A percentile compares a stretch with the other conserved stretches of the same genome.
These are phyloP conservation scores for Tetraneura akinire DNA, from an alignment of 1,140 invertebrate species.

Conservation along the genomic window DNA sequence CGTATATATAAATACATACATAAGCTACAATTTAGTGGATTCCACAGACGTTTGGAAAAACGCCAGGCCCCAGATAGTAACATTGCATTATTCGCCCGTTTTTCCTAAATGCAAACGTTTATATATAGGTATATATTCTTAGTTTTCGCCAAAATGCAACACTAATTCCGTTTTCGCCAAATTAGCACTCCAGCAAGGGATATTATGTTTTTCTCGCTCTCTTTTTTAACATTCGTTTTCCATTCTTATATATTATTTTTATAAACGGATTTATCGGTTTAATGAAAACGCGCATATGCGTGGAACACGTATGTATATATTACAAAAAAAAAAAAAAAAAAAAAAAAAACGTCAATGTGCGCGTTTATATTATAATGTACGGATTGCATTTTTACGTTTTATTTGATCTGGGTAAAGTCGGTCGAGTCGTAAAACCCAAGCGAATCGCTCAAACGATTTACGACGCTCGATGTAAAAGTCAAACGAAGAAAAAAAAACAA, in stretches of 20 bases:
- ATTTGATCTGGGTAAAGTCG: not conserved
- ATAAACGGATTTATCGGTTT: slow-evolving; percentile 15
- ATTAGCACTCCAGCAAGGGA: slow-evolving; percentile 37
- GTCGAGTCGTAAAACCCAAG: not conserved
- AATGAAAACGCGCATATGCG: slow-evolving; percentile 6
- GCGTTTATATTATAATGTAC: not conserved
- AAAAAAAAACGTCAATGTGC: not conserved
- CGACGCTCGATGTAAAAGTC: not conserved
- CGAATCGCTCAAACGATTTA: not conserved
- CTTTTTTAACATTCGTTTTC: too few species aligned
- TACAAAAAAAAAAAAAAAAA: too few species aligned
- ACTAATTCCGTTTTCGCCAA: slow-evolving; percentile 46
- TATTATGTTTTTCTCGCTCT: slow-evolving; percentile 22
- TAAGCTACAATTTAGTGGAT: slow-evolving; percentile 48
- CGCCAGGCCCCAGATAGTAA: slow-evolving; percentile 33
- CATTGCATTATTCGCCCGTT: not conserved
- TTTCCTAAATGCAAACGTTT: not conserved
- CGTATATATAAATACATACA: too few species aligned
- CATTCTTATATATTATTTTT: not conserved
- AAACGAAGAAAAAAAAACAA: not conserved
- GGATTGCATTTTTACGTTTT: not conserved
- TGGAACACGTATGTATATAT: not conserved
- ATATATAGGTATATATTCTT: slow-evolving; percentile 19
- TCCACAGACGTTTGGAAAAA: slow-evolving; percentile 2
- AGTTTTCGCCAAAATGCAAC: slow-evolving; percentile 34